phyloP scores from a whole-genome alignment of 1,140 invertebrate genomes.

The Rhopalosiphum padi region DNA sequence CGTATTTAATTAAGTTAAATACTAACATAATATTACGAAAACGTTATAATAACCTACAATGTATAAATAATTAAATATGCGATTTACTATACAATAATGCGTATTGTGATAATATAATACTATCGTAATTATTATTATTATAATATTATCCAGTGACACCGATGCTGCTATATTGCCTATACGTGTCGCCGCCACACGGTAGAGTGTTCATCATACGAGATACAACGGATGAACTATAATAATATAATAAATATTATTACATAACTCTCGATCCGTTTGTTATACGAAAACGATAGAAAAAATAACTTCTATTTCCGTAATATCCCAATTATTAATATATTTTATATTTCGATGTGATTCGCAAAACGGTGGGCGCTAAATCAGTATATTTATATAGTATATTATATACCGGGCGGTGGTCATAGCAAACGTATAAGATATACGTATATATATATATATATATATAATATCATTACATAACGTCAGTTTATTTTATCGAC shows the following conservation, averaged over 20 bases:
- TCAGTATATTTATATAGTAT: neutral
- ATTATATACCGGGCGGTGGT: too few relatives aligned
- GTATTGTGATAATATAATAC: too few relatives aligned
- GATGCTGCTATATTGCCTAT: neutral
- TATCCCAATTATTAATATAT: neutral
- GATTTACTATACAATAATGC: too few relatives aligned
- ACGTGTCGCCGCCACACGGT: neutral
- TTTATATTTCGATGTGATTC: neutral
- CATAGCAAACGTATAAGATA: neutral
- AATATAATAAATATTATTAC: neutral
- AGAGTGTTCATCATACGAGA: neutral
- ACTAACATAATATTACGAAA: neutral
- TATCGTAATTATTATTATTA: too few relatives aligned
- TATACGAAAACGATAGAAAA: neutral
- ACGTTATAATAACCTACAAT: too few relatives aligned
- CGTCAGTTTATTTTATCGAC: neutral
- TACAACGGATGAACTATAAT: neutral
- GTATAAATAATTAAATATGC: too few relatives aligned
- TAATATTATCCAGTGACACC: neutral
- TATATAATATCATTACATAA: neutral
- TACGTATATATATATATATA: neutral
- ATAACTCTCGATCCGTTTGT: neutral
- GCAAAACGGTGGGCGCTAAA: neutral
- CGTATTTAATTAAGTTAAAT: neutral
- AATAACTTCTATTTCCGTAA: neutral